Percentiles rank a stretch among this genome's conserved stretches.
These are phyloP conservation scores for Rhadina sibilatrix DNA, from an alignment of 2,113 vertebrate genomes.

Conservation along the genomic window DNA sequence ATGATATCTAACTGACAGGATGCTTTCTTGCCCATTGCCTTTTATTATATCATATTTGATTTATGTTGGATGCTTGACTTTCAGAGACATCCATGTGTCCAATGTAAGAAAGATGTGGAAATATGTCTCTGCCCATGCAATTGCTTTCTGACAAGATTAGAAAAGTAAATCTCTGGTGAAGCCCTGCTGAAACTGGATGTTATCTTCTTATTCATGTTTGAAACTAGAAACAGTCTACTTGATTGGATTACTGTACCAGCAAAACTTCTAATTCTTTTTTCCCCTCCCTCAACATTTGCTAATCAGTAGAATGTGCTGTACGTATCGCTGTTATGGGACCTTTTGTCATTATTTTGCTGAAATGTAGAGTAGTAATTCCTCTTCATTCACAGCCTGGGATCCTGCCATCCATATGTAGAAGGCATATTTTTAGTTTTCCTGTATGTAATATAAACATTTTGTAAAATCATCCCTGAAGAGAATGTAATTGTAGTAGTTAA, in stretches of 20 bases:
- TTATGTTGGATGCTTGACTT: not conserved
- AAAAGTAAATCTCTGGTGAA: not conserved
- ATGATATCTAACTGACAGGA: not conserved
- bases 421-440: not conserved
- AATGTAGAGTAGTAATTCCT: not conserved
- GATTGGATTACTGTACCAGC: not conserved
- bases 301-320: not conserved
- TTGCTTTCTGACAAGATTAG: not conserved
- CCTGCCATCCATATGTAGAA: not conserved
- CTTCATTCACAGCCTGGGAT: not conserved
- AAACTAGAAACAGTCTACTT: not conserved
- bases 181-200: not conserved
- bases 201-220: not conserved
- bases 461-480: not conserved
- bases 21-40: not conserved
- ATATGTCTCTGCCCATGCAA: not conserved
- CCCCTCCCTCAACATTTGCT: not conserved
- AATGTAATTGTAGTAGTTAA: not conserved
- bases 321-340: not conserved
- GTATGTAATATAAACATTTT: not conserved
- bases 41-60: not conserved
- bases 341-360: not conserved
- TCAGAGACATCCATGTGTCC: not conserved
- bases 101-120: not conserved
- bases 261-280: not conserved